Evolutionary conservation across 37 sponge, comb jelly and placozoan genomes (phyloP).

Genomic region (Haliclona indistincta): DNA sequence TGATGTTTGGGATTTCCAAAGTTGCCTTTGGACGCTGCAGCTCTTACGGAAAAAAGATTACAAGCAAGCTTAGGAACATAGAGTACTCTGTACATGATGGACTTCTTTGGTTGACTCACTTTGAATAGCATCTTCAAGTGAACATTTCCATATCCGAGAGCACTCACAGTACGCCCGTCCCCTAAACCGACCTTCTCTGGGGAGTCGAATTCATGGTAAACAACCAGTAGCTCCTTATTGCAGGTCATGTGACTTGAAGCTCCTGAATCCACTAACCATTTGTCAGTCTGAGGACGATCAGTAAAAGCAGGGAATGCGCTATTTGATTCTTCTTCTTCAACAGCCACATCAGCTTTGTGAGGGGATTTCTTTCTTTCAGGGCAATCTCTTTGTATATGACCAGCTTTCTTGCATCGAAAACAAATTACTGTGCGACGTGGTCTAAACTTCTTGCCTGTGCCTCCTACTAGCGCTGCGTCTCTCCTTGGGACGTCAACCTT

Average conservation of each 20-base stretch:
- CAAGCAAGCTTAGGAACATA: slow-evolving; percentile 30
- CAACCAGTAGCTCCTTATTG: slow-evolving; percentile 16
- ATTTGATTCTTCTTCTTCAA: not conserved
- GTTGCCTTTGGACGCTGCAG: slow-evolving; percentile 26
- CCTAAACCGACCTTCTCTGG: slow-evolving; percentile 9
- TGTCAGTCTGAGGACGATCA: not conserved
- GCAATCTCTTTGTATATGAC: slow-evolving; percentile 21
- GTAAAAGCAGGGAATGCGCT: not conserved
- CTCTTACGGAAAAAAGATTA: slow-evolving; percentile 34
- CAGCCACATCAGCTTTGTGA: slow-evolving; percentile 11
- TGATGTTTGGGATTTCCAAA: too few relatives aligned
- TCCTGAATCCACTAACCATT: slow-evolving; percentile 53
- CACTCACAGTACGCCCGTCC: slow-evolving; percentile 22
- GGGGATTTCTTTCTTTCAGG: slow-evolving; percentile 17
- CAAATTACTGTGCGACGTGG: slow-evolving; percentile 18
- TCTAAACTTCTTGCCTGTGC: slow-evolving; percentile 3
- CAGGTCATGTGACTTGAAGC: slow-evolving; percentile 56
- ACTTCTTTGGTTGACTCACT: slow-evolving; percentile 5
- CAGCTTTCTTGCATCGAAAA: slow-evolving; percentile 19
- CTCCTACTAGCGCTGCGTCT: slow-evolving; percentile 38
- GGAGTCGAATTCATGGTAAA: slow-evolving; percentile 28
- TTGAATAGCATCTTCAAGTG: slow-evolving; percentile 30
- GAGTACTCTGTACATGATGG: slow-evolving; percentile 17
- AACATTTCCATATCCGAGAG: not conserved
- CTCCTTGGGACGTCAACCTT: too few relatives aligned